These are phyloP conservation scores for Tigriopus japonicus DNA, from an alignment of 1,140 invertebrate species.

Conservation along the genomic window DNA sequence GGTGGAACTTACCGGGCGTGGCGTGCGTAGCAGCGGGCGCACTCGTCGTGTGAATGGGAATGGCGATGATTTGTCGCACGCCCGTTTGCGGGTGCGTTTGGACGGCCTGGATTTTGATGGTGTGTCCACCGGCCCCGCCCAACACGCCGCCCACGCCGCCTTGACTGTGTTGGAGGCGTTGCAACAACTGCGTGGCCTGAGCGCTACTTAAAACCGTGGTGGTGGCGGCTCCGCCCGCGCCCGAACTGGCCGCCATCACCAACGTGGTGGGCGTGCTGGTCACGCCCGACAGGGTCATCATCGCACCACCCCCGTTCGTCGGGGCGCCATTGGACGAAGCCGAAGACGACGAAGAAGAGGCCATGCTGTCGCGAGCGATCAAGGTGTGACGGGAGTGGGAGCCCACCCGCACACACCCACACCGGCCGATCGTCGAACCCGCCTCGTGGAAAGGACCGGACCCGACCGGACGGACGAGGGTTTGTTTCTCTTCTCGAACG, in stretches of 20 bases:
- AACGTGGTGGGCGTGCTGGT: not conserved
- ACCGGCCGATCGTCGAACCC: too few species aligned
- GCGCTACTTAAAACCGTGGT: not conserved
- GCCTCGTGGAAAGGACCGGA: too few species aligned
- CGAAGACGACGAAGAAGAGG: too few species aligned
- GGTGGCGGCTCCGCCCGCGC: not conserved
- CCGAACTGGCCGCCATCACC: not conserved
- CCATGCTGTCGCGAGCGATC: too few species aligned
- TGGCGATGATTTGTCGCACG: not conserved
- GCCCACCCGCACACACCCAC: too few species aligned
- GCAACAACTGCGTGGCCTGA: not conserved
- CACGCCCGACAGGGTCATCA: not conserved
- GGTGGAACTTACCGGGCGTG: too few species aligned
- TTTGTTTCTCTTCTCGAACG: too few species aligned
- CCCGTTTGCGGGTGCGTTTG: not conserved
- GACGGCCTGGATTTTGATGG: not conserved
- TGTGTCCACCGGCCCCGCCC: not conserved
- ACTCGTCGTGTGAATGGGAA: not conserved
- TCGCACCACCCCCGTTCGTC: not conserved
- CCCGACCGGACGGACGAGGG: too few species aligned
- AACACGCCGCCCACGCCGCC: too few species aligned
- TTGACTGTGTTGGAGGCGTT: not conserved
- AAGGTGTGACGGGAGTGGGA: too few species aligned
- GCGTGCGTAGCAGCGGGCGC: too few species aligned
- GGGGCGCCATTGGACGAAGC: not conserved